A percentile compares a stretch with the other conserved stretches of the same genome.
Conservation (phyloP, 1,140 invertebrate species). For the Temnothorax curvispinosus region DNA sequence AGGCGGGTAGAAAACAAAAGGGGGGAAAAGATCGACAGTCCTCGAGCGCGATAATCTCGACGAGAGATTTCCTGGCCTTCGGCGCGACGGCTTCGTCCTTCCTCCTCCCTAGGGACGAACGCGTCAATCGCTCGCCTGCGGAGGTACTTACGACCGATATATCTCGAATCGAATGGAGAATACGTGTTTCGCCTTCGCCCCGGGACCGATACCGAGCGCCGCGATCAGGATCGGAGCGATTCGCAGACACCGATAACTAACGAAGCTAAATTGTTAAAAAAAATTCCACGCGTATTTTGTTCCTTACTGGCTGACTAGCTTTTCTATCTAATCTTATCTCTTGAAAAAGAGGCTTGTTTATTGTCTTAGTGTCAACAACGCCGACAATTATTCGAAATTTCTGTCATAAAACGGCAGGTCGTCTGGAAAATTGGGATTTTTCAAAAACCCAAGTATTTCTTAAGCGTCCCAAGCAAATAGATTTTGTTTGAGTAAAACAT, state of each 20-base stretch:
- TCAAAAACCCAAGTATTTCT: background rate
- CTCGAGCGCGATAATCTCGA: slow-evolving; percentile 43
- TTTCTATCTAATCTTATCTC: slow-evolving; percentile 13
- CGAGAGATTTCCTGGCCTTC: slow-evolving; percentile 47
- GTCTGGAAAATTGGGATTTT: background rate
- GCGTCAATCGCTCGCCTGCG: slow-evolving; percentile 36
- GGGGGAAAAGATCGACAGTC: slow-evolving; percentile 6
- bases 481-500: background rate
- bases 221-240: slow-evolving; percentile 34
- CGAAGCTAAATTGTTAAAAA: slow-evolving; percentile 58
- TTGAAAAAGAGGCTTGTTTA: background rate
- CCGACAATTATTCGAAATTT: background rate
- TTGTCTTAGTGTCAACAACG: background rate
- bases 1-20: background rate
- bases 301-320: background rate
- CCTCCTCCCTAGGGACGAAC: background rate
- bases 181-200: slow-evolving; percentile 57
- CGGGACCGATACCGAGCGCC: slow-evolving; percentile 11
- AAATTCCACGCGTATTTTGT: background rate
- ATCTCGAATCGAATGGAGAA: slow-evolving; percentile 68
- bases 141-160: slow-evolving; percentile 57
- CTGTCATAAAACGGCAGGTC: background rate
- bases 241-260: slow-evolving; percentile 47
- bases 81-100: slow-evolving; percentile 18
- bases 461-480: slow-evolving; percentile 11